Conservation (phyloP, 2,797 vertebrate genomes). For the Acipenser ruthenus region DNA sequence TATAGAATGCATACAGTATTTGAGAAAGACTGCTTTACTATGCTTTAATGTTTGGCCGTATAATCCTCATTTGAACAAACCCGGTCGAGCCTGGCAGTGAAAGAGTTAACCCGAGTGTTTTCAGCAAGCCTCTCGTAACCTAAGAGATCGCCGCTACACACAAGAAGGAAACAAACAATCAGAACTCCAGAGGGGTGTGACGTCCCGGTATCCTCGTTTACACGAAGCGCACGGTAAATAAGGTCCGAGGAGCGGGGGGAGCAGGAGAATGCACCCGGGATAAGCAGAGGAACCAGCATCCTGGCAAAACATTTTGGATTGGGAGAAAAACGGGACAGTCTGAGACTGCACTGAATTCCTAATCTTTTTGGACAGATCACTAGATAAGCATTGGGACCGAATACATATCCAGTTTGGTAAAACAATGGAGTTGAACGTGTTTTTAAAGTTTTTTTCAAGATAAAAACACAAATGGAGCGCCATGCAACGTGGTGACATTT, state of each 20-base stretch:
- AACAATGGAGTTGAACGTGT: too few species aligned
- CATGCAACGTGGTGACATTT: too few species aligned
- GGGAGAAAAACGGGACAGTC: not conserved
- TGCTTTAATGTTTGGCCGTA: too few species aligned
- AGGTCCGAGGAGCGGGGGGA: slow-evolving; percentile 6
- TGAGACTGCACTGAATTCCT: not conserved
- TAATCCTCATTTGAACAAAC: too few species aligned
- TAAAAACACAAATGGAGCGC: too few species aligned
- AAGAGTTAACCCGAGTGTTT: slow-evolving; percentile 67
- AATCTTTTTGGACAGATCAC: too few species aligned
- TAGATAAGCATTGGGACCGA: too few species aligned
- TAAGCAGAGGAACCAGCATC: too few species aligned
- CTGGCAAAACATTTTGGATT: not conserved
- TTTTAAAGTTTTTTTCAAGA: too few species aligned
- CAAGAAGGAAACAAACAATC: slow-evolving; percentile 22
- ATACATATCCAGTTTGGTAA: too few species aligned
- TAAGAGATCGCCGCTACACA: slow-evolving; percentile 48
- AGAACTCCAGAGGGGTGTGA: not conserved
- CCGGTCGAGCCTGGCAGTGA: slow-evolving; percentile 15
- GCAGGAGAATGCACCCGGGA: not conserved
- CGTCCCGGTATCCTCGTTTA: not conserved
- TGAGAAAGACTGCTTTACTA: too few species aligned
- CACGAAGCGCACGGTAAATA: not conserved
- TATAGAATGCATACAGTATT: too few species aligned
- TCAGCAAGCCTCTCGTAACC: slow-evolving; percentile 61